Base-by-base conservation (phyloP, 2,113 vertebrate genomes). In the Saccopteryx leptura region DNA sequence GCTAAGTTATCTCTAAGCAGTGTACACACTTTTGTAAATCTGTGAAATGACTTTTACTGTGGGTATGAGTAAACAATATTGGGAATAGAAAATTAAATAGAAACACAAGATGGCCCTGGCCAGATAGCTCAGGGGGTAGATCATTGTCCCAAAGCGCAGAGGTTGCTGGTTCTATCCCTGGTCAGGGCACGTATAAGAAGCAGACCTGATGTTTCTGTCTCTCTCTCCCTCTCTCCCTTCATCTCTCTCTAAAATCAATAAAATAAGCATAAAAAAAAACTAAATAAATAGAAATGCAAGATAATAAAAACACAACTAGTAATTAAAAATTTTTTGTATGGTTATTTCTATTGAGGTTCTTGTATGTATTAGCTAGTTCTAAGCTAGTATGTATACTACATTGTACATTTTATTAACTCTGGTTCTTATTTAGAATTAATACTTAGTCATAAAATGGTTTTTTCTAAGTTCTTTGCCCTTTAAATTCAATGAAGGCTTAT, bases 381-480 rank as follows among this genome's bases (percentile, higher is more conserved):
- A 82, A 71, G 61, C 9, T 88, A 68, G 7, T 46, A 61, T 10
- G 9, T 87, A 48, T 2, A 56, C 15, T 76, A 61, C 13, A 23
- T 76, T 88, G 28, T 33, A 68, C 28, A 65, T 63, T 86, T 66
- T 85, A 76, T 82, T 87, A 56, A 86, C n/a, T 82, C 4, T 96
- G 68, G 7, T 28, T 63, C n/a, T 76, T 28, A 60, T 54, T 93
- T 75, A 76, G 13, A 46, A 58, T 96, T 93, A 81, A 61, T 82
- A n/a, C 26, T 76, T 75, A 68, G 31, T 81, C 31, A 81, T 76
- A 82, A 91, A 87, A 60, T 93, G n/a, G 28, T 33, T 71, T 13
- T 95, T 93, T 74, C 8, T 50, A 80, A 90, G 9, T 75, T 72
- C 10, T 78, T 91, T 87, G 26, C 21, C 65, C 68, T 82, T 88